Evolutionary conservation across 2,113 vertebrate species (phyloP), one percentile per base, ranked within the genome.

Genomic region (Otolemur garnettii): DNA sequence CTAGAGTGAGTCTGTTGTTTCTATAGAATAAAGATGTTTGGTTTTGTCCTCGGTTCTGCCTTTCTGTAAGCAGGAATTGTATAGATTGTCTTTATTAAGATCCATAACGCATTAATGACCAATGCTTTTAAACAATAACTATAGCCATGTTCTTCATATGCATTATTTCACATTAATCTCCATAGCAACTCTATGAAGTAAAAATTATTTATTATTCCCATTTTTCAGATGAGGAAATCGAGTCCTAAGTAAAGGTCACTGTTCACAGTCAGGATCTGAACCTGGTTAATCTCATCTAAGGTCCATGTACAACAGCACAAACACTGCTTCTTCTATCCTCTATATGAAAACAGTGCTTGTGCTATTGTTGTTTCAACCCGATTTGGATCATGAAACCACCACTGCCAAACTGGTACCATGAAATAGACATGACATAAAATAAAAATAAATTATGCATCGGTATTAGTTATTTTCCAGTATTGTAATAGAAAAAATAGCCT

Each of bases 211-310:
- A 38, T 79, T 59, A 38, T 94, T 84, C 35, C 79, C 74, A 7
- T 87, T 55, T 78, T 62, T 30, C 60, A 71, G 74, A 75, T 81
- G 53, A 90, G 38, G 82, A 83, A 55, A 72, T n/a, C n/a, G 60
- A 94, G 35, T 12, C 77, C 30, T 18, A 11, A 72, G 50, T 35
- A 81, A 68, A 55, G 35, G 8, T 80, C 64, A 71, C 33, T 38
- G 45, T 17, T 64, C n/a, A 35, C 42, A n/a, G 45, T 19, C 26
- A 7, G 79, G 7, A 22, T 59, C n/a, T 80, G 66, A 62, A 81
- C 11, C 3, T 38, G 1, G 28, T 78, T 50, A 24, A 74, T 57
- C n/a, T 38, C 87, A 12, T 22, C 14, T 24, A 38, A 35, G 0
- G 9, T 60, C 28, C 55, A 0, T 53, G 92, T 60, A 55, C 28